A percentile compares a stretch with the other conserved stretches of the same genome.
phyloP scores from a whole-genome alignment of 2,888 invertebrate species.

The Lamellibrachia satsuma region DNA sequence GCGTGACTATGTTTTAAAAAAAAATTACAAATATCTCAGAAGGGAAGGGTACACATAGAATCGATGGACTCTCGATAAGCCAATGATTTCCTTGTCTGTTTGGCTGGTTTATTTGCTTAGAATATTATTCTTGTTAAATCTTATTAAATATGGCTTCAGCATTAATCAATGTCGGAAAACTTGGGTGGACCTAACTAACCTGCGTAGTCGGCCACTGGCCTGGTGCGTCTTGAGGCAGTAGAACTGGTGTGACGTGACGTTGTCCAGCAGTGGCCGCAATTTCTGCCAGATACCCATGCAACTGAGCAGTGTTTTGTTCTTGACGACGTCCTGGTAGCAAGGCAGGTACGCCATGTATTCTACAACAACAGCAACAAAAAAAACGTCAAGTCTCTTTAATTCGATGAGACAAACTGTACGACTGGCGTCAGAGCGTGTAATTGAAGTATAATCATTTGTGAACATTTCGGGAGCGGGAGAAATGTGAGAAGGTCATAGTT shows the following conservation, averaged over 20 bases:
- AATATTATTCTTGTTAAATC: too few species aligned
- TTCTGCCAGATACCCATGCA: constrained; percentile 28
- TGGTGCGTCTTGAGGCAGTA: constrained; percentile 23
- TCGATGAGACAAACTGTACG: not conserved
- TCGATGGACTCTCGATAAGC: too few species aligned
- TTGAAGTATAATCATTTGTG: not conserved
- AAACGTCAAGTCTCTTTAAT: not conserved
- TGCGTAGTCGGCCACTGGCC: not conserved
- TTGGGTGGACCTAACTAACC: constrained; percentile 8
- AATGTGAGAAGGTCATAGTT: not conserved
- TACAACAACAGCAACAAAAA: not conserved
- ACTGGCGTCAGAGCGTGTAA: not conserved
- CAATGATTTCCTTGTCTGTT: too few species aligned
- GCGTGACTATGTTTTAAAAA: too few species aligned
- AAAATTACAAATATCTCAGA: too few species aligned
- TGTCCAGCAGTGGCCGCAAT: constrained; percentile 22
- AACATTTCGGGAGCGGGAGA: not conserved
- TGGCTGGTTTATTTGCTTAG: too few species aligned
- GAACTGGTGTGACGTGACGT: constrained; percentile 27
- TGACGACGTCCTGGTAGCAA: constrained; percentile 19
- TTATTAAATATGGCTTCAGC: too few species aligned
- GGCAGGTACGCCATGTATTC: constrained; percentile 17
- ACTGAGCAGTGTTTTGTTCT: constrained; percentile 21
- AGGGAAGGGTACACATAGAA: too few species aligned
- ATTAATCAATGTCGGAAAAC: too few species aligned